phyloP scores from a whole-genome alignment of 2,113 vertebrate species.

The Crotalus tigris region DNA sequence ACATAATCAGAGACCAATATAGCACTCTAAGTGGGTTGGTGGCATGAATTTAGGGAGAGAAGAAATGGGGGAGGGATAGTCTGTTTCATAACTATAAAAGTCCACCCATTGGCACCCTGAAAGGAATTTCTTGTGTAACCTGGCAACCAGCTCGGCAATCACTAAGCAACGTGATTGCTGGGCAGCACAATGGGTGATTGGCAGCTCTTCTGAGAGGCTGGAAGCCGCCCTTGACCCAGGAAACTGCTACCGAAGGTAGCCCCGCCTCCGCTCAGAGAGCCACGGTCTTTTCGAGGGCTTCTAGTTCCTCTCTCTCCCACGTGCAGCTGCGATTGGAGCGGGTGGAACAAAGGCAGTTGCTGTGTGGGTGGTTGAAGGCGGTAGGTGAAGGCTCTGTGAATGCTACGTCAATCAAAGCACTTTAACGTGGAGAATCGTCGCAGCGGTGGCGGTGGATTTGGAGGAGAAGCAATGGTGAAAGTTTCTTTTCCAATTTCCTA shows the following conservation, averaged over 20 bases:
- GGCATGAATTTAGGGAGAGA: background rate
- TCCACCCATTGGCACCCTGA: background rate
- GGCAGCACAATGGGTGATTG: slow-evolving; percentile 76
- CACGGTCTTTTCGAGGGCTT: background rate
- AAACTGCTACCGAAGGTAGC: slow-evolving; percentile 12
- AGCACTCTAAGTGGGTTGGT: background rate
- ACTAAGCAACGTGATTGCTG: slow-evolving; percentile 72
- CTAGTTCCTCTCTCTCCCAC: too few species aligned
- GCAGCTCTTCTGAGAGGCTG: slow-evolving; percentile 75
- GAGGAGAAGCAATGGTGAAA: background rate
- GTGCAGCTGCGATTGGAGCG: background rate
- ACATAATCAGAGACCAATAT: background rate
- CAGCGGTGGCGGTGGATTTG: background rate
- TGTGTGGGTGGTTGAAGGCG: background rate
- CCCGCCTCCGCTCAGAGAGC: background rate
- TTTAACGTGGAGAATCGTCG: background rate
- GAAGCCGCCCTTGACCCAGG: slow-evolving; percentile 76
- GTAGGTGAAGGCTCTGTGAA: background rate
- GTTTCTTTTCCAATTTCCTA: background rate
- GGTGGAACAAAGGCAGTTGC: background rate
- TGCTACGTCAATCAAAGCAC: background rate
- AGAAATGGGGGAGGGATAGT: background rate
- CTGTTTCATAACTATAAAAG: background rate
- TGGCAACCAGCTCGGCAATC: slow-evolving; percentile 57
- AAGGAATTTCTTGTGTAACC: slow-evolving; percentile 40